Conservation (phyloP, 2,797 vertebrate species). For the Geotrypetes seraphini region DNA sequence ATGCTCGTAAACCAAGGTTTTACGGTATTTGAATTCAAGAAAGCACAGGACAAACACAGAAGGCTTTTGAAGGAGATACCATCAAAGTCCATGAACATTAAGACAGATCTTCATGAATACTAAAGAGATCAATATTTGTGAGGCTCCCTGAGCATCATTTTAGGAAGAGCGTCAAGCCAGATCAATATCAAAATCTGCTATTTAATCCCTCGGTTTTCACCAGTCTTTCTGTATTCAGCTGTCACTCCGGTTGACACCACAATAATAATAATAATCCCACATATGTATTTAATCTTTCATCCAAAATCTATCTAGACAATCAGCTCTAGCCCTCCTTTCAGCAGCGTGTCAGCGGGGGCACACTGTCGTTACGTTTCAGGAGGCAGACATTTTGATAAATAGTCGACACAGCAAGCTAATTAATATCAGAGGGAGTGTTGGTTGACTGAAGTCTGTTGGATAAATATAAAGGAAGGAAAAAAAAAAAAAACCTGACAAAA, state of each 20-base stretch:
- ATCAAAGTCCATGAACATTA: too few relatives aligned
- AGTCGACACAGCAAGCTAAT: conserved; percentile 1
- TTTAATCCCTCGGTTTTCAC: conserved; percentile 4
- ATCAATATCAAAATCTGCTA: neutral
- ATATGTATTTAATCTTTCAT: conserved; percentile 28
- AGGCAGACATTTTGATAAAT: conserved; percentile 15
- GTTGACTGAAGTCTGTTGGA: neutral
- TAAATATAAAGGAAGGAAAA: conserved; percentile 1
- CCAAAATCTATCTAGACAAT: conserved; percentile 27
- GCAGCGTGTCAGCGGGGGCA: conserved; percentile 10
- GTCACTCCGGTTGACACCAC: conserved; percentile 21
- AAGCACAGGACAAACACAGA: too few relatives aligned
- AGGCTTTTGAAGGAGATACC: too few relatives aligned
- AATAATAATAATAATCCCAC: conserved; percentile 27
- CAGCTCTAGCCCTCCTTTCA: conserved; percentile 16
- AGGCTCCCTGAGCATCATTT: too few relatives aligned
- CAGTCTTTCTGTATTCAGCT: conserved; percentile 24
- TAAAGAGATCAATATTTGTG: too few relatives aligned
- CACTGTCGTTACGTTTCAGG: conserved; percentile 1
- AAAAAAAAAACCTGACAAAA: conserved; percentile 10
- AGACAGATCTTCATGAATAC: too few relatives aligned
- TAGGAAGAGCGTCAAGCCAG: too few relatives aligned
- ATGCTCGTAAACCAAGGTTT: too few relatives aligned
- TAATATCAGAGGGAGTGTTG: conserved; percentile 4
- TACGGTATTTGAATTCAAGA: too few relatives aligned